phyloP scores from a whole-genome alignment of 2,888 invertebrate genomes.

The Eupsilia transversa region DNA sequence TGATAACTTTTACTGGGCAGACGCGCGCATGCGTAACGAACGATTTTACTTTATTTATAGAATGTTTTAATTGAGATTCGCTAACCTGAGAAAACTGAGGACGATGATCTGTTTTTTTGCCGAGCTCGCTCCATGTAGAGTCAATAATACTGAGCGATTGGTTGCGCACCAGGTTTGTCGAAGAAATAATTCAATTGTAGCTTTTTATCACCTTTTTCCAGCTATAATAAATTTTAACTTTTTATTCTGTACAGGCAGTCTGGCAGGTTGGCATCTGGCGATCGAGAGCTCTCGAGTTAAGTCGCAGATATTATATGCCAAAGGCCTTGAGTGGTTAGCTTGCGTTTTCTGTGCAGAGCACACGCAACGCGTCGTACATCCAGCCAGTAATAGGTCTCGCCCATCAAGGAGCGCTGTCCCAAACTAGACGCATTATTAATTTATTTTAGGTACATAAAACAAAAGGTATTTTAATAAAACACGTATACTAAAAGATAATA shows the following conservation, averaged over 20 bases:
- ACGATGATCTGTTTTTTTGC: slow-evolving; percentile 45
- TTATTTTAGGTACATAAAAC: no score
- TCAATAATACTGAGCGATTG: slow-evolving; percentile 49
- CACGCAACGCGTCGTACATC: no score
- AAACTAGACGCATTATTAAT: no score
- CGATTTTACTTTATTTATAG: slow-evolving; percentile 49
- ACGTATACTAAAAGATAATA: no score
- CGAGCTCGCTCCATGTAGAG: slow-evolving; percentile 15
- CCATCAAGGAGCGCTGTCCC: no score
- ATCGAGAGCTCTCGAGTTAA: background rate
- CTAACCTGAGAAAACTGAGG: slow-evolving; percentile 38
- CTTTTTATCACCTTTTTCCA: slow-evolving; percentile 34
- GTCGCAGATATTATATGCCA: no score
- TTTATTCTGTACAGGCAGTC: slow-evolving; percentile 8
- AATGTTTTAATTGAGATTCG: slow-evolving; percentile 48
- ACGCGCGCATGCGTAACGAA: slow-evolving; percentile 40
- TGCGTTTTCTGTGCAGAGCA: no score
- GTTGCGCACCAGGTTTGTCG: slow-evolving; percentile 31
- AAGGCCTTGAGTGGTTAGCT: no score
- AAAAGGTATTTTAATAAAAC: no score
- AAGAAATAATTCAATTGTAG: slow-evolving; percentile 41
- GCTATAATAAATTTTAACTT: slow-evolving; percentile 26
- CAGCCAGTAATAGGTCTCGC: no score
- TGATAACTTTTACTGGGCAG: slow-evolving; percentile 45
- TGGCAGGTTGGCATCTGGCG: background rate